These are phyloP conservation scores for Aquatica leii DNA, from an alignment of 2,888 invertebrate species.

Conservation along the genomic window DNA sequence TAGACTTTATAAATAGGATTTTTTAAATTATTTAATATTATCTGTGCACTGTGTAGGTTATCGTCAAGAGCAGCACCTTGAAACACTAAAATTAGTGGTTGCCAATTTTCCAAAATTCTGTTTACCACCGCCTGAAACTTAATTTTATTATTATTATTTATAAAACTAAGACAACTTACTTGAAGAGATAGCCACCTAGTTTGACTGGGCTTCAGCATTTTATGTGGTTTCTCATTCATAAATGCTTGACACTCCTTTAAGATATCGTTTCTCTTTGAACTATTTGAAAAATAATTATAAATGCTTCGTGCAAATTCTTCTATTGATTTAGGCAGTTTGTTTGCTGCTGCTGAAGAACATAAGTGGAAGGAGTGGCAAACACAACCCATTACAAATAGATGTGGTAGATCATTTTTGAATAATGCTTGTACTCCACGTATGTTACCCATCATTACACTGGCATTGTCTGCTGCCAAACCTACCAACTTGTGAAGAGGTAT, in stretches of 20 bases:
- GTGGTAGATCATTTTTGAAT: conserved; percentile 5
- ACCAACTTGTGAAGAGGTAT: neutral
- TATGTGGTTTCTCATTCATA: neutral
- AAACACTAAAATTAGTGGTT: conserved; percentile 1
- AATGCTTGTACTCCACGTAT: conserved; percentile 32
- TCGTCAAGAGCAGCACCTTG: neutral
- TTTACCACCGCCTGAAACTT: neutral
- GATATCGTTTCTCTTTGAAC: conserved; percentile 2
- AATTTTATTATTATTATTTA: conserved; percentile 4
- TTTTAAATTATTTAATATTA: neutral
- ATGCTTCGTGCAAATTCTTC: conserved; percentile 2
- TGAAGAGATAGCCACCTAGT: conserved; percentile 5
- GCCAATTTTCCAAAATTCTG: conserved; percentile 4
- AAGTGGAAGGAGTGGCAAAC: neutral
- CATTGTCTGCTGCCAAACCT: conserved; percentile 37
- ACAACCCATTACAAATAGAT: conserved; percentile 2
- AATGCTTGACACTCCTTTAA: conserved; percentile 4
- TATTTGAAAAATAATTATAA: conserved; percentile 5
- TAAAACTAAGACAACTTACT: conserved; percentile 1
- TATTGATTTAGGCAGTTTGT: conserved; percentile 1
- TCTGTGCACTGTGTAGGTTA: neutral
- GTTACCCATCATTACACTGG: conserved; percentile 42
- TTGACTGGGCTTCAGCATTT: conserved; percentile 3
- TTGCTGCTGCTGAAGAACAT: conserved; percentile 5
- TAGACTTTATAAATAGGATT: neutral